Conservation (phyloP, 2,888 invertebrate species). For the Eulithis testata region DNA sequence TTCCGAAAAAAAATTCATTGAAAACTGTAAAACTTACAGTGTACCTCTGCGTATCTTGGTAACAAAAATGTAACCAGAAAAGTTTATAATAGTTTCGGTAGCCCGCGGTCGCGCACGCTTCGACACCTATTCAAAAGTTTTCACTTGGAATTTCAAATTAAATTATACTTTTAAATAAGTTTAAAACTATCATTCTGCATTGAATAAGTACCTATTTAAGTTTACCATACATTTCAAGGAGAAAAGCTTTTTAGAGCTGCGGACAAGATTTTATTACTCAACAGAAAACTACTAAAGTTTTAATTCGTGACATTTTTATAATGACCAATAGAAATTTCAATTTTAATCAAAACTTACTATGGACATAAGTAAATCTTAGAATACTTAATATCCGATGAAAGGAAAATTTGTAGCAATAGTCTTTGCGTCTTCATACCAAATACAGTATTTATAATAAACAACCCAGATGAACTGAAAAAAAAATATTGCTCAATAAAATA, state of each 20-base stretch:
- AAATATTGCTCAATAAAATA: no score
- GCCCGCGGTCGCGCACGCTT: slow-evolving; percentile 23
- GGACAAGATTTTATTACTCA: background rate
- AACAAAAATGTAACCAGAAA: slow-evolving; percentile 29
- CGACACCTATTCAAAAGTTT: slow-evolving; percentile 30
- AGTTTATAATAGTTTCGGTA: slow-evolving; percentile 30
- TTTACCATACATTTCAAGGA: background rate
- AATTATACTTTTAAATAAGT: slow-evolving; percentile 38
- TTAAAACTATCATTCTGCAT: slow-evolving; percentile 25
- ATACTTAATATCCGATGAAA: no score
- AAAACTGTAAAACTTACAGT: slow-evolving; percentile 12
- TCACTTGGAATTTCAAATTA: slow-evolving; percentile 32
- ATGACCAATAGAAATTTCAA: no score
- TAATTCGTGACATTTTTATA: no score
- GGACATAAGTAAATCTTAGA: no score
- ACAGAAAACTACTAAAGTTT: no score
- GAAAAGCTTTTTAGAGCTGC: background rate
- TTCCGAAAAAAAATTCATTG: slow-evolving; percentile 2
- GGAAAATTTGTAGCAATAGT: no score
- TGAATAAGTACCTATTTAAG: slow-evolving; percentile 5
- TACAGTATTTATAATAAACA: no score
- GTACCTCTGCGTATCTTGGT: slow-evolving; percentile 11
- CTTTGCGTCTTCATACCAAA: no score
- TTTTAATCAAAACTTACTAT: no score
- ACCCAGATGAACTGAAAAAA: no score